A percentile compares a stretch with the other conserved stretches of the same genome.
phyloP scores from a whole-genome alignment of 1,140 invertebrate genomes.

The Cyrtorhinus lividipennis region DNA sequence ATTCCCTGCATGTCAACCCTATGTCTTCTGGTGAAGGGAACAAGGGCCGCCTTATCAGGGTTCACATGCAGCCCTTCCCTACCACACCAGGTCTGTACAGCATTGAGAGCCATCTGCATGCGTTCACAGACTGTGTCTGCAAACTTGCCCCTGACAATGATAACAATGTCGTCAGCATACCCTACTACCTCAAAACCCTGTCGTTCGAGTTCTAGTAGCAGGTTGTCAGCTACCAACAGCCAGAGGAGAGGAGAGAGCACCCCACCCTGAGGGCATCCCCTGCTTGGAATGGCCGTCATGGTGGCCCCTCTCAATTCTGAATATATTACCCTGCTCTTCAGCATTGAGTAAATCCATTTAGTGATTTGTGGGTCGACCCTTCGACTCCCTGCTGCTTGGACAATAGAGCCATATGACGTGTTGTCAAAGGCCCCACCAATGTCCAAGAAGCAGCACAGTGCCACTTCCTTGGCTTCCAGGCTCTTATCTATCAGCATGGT shows the following conservation, averaged over 20 bases:
- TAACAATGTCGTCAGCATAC: constrained; percentile 7
- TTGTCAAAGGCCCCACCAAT: constrained; percentile 22
- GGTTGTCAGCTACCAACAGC: constrained; percentile 14
- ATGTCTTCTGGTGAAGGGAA: neutral
- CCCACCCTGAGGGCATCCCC: constrained; percentile 21
- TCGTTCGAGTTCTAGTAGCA: constrained; percentile 8
- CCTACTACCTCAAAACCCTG: neutral
- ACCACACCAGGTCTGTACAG: neutral
- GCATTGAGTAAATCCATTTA: constrained; percentile 8
- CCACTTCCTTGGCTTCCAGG: neutral
- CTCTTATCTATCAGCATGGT: neutral
- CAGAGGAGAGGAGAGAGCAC: constrained; percentile 21
- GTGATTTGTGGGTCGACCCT: neutral
- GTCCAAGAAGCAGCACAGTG: constrained; percentile 13
- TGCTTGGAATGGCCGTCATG: neutral
- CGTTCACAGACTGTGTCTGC: neutral
- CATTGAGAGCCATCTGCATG: neutral
- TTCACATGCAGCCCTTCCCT: neutral
- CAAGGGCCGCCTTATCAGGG: neutral
- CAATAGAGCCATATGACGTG: constrained; percentile 14
- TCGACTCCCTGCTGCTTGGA: neutral
- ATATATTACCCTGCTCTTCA: neutral
- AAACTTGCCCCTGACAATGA: neutral
- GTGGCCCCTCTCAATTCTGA: neutral
- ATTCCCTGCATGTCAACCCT: too few species aligned